phyloP scores from a whole-genome alignment of 2,888 invertebrate species.

The Dryomyza anilis region DNA sequence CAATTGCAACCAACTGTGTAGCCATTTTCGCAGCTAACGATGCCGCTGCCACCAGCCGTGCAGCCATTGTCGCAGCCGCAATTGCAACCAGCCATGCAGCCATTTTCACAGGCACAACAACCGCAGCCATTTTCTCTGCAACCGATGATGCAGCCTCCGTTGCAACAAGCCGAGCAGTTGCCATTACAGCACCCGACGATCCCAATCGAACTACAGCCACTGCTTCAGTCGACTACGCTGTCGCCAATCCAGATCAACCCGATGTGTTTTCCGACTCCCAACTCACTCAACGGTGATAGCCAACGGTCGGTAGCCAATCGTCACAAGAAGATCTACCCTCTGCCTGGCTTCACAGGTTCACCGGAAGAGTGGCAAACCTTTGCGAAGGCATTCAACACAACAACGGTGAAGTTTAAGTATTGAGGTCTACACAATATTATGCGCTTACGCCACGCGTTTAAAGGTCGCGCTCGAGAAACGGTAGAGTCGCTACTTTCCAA shows the following conservation, averaged over 20 bases:
- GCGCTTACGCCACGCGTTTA: constrained; percentile 19
- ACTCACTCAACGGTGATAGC: neutral
- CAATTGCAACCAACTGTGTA: neutral
- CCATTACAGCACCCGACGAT: too few species aligned
- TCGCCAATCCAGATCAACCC: too few species aligned
- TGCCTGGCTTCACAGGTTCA: constrained; percentile 9
- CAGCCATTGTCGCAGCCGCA: too few species aligned
- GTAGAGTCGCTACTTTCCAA: constrained; percentile 23
- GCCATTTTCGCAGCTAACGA: neutral
- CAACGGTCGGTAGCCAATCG: neutral
- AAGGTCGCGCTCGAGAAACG: constrained; percentile 15
- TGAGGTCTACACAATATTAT: constrained; percentile 24
- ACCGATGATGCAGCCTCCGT: too few species aligned
- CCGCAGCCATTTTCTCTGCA: too few species aligned
- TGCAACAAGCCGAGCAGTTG: too few species aligned
- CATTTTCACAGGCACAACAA: too few species aligned
- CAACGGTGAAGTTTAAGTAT: constrained; percentile 19
- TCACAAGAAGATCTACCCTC: constrained; percentile 12
- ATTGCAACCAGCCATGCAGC: too few species aligned
- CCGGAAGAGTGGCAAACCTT: constrained; percentile 24
- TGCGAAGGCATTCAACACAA: constrained; percentile 13
- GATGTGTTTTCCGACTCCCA: too few species aligned
- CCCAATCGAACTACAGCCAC: too few species aligned
- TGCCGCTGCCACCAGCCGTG: too few species aligned
- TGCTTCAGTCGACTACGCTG: too few species aligned